A percentile compares a stretch with the other conserved stretches of the same genome.
phyloP scores from a whole-genome alignment of 2,797 vertebrate genomes.

The Myotis vivesi region DNA sequence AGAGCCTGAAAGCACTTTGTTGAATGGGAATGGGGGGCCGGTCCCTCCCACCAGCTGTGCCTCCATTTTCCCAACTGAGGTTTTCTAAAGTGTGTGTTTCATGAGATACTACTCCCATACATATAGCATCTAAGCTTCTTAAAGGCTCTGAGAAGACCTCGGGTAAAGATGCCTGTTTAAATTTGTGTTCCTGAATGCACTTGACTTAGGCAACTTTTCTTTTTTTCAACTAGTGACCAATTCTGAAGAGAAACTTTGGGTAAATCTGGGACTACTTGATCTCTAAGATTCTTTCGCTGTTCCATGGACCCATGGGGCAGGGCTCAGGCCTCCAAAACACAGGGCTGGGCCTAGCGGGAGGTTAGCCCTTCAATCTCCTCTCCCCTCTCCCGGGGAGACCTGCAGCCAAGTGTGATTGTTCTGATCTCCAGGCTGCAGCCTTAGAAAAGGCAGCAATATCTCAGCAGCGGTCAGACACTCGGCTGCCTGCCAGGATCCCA shows the following conservation, averaged over 20 bases:
- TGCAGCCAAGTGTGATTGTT: slow-evolving; percentile 62
- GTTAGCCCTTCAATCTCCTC: slow-evolving; percentile 67
- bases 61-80: not conserved
- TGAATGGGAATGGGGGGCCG: accelerated
- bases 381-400: slow-evolving; percentile 66
- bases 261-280: not conserved
- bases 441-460: slow-evolving; percentile 73
- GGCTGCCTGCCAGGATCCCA: slow-evolving; percentile 73
- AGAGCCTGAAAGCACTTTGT: not conserved
- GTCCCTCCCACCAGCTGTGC: not conserved
- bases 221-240: not conserved
- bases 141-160: not conserved
- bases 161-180: not conserved
- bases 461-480: slow-evolving; percentile 60
- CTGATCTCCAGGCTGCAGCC: slow-evolving; percentile 42
- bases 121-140: not conserved
- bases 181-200: not conserved
- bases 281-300: not conserved
- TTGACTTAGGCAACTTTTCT: not conserved
- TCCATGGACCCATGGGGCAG: not conserved
- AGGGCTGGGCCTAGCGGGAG: not conserved
- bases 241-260: not conserved
- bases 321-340: not conserved
- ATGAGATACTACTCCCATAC: not conserved
- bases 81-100: not conserved